Evolutionary conservation across 2,888 invertebrate species (phyloP).

Genomic region (Microplitis deprimator): DNA sequence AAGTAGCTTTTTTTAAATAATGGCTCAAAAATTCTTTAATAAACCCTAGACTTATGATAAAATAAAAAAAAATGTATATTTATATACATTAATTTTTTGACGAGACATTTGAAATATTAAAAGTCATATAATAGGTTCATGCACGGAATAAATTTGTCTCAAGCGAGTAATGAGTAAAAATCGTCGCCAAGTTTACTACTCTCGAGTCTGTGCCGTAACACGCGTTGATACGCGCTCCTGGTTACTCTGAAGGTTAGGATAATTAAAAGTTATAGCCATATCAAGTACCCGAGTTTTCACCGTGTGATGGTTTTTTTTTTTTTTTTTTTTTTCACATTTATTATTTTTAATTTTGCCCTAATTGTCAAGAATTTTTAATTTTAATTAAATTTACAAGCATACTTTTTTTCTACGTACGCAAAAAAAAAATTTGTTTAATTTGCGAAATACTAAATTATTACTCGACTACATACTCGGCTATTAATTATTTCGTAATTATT

Average conservation of each 20-base stretch:
- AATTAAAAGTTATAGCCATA: slow-evolving; percentile 64
- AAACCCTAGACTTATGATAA: background rate
- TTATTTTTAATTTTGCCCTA: slow-evolving; percentile 23
- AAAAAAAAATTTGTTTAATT: background rate
- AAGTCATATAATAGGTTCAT: background rate
- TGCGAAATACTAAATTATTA: slow-evolving; percentile 1
- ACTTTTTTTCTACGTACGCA: background rate
- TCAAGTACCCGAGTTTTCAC: slow-evolving; percentile 39
- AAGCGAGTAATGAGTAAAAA: slow-evolving; percentile 60
- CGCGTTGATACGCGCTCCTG: slow-evolving; percentile 44
- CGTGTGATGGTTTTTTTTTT: background rate
- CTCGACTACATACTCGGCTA: background rate
- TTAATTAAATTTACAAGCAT: slow-evolving; percentile 4
- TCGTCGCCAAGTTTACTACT: slow-evolving; percentile 58
- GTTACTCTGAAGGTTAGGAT: slow-evolving; percentile 55
- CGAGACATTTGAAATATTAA: background rate
- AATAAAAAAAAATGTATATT: background rate
- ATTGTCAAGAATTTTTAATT: slow-evolving; percentile 13
- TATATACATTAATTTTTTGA: background rate
- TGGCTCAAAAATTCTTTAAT: background rate
- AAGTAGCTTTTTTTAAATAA: slow-evolving; percentile 61
- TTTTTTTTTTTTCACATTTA: slow-evolving; percentile 24
- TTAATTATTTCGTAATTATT: background rate
- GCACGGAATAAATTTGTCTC: background rate
- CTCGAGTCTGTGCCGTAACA: background rate